Percentiles rank a stretch among this genome's conserved stretches.
These are phyloP conservation scores for Tuta absoluta DNA, from an alignment of 2,888 invertebrate genomes.

Conservation along the genomic window DNA sequence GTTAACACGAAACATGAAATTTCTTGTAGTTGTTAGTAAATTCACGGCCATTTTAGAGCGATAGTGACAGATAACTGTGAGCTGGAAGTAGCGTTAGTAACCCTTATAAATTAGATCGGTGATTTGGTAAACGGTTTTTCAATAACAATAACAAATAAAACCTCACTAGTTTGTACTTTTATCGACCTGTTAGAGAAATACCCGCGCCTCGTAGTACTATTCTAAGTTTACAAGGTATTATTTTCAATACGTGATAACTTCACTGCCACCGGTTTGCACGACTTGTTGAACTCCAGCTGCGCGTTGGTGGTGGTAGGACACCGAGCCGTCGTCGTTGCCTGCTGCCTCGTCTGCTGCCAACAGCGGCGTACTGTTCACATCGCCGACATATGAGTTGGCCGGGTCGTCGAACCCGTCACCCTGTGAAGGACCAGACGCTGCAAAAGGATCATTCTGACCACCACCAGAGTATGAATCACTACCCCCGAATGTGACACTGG, in stretches of 20 bases:
- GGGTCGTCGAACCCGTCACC: constrained; percentile 53
- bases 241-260: constrained; percentile 60
- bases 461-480: constrained; percentile 52
- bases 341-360: constrained; percentile 46
- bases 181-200: no score
- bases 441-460: constrained; percentile 48
- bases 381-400: constrained; percentile 51
- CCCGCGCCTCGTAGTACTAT: no score
- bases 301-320: constrained; percentile 61
- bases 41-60: no score
- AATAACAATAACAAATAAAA: no score
- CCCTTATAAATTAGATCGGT: no score
- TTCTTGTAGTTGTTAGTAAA: no score
- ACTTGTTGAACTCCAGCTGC: constrained; percentile 67
- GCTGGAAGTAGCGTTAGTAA: no score
- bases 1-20: no score
- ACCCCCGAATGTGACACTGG: constrained; percentile 49
- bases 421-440: constrained; percentile 49
- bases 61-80: no score
- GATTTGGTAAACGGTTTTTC: no score
- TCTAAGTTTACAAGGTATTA: background rate
- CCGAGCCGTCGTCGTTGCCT: constrained; percentile 53
- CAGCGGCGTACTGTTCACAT: constrained; percentile 38
- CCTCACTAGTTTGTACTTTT: no score
- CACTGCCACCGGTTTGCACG: constrained; percentile 63